A percentile compares a stretch with the other conserved stretches of the same genome.
phyloP scores from a whole-genome alignment of 2,888 invertebrate genomes.

The Petrophora chlorosata region DNA sequence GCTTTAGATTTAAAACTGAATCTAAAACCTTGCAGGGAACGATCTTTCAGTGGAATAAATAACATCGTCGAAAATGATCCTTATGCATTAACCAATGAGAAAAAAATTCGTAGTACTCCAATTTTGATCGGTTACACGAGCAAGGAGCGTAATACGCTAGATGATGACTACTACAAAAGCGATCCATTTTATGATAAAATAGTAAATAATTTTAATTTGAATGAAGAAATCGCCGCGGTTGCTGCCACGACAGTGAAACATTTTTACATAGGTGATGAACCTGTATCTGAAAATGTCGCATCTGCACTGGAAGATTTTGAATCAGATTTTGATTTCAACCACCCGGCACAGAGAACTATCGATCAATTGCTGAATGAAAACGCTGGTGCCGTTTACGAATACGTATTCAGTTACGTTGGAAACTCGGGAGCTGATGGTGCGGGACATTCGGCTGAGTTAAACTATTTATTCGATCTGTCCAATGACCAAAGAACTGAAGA shows the following conservation, averaged over 20 bases:
- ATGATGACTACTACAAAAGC: constrained; percentile 51
- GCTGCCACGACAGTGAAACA: constrained; percentile 57
- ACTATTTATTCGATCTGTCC: constrained; percentile 59
- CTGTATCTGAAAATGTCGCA: constrained; percentile 48
- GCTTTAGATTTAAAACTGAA: constrained; percentile 54
- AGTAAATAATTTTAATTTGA: constrained; percentile 60
- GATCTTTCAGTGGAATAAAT: constrained; percentile 66
- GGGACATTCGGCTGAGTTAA: constrained; percentile 60
- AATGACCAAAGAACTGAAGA: constrained; percentile 42
- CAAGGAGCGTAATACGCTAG: constrained; percentile 51
- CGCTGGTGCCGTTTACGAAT: constrained; percentile 64
- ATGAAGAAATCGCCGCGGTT: constrained; percentile 48
- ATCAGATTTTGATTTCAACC: constrained; percentile 66
- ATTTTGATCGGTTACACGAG: constrained; percentile 69
- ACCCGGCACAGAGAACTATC: constrained; percentile 65
- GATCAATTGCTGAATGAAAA: constrained; percentile 58
- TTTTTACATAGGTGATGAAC: constrained; percentile 71
- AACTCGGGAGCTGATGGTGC: constrained; percentile 49
- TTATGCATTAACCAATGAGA: constrained; percentile 58
- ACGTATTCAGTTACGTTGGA: constrained; percentile 64
- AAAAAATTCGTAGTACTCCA: constrained; percentile 63
- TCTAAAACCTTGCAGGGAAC: constrained; percentile 69
- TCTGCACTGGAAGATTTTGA: constrained; percentile 59
- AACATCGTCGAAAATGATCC: constrained; percentile 69
- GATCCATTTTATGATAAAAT: constrained; percentile 65